Conservation (phyloP, 2,888 invertebrate genomes). For the Stramonita haemastoma region DNA sequence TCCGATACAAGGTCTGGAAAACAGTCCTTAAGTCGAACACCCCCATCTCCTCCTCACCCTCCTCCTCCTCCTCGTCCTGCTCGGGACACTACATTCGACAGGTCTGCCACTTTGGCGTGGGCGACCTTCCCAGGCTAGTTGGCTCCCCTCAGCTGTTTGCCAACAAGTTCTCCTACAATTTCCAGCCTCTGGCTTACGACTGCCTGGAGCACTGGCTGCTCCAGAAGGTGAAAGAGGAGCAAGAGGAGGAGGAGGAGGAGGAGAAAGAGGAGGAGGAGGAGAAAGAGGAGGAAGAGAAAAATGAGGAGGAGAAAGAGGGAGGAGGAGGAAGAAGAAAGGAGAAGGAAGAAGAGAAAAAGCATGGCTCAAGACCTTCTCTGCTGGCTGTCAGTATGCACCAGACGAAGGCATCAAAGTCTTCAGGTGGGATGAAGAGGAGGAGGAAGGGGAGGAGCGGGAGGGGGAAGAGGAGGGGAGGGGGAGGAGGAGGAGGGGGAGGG, state of each 20-base stretch:
- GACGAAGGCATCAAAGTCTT: too few relatives aligned
- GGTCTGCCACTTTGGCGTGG: slow-evolving; percentile 60
- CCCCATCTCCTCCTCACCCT: too few relatives aligned
- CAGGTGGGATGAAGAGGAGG: slow-evolving; percentile 1
- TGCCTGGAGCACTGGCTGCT: slow-evolving; percentile 59
- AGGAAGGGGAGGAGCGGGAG: neutral
- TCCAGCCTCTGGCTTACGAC: slow-evolving; percentile 56
- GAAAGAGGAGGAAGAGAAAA: too few relatives aligned
- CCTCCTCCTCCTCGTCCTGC: slow-evolving; percentile 46
- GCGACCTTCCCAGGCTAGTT: slow-evolving; percentile 55
- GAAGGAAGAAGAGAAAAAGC: too few relatives aligned
- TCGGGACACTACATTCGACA: slow-evolving; percentile 56
- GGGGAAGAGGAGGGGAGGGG: neutral
- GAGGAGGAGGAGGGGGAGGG: neutral
- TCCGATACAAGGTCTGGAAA: slow-evolving; percentile 30
- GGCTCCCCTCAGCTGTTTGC: slow-evolving; percentile 56
- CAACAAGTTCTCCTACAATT: slow-evolving; percentile 62
- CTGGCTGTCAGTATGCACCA: too few relatives aligned
- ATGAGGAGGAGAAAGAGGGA: too few relatives aligned
- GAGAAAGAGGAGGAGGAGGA: too few relatives aligned
- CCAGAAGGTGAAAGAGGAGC: neutral
- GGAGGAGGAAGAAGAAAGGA: too few relatives aligned
- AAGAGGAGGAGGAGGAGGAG: neutral
- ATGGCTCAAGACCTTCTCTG: neutral
- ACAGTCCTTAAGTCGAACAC: neutral